Conservation (phyloP, 2,113 vertebrate genomes). For the Perognathus longimembris region DNA sequence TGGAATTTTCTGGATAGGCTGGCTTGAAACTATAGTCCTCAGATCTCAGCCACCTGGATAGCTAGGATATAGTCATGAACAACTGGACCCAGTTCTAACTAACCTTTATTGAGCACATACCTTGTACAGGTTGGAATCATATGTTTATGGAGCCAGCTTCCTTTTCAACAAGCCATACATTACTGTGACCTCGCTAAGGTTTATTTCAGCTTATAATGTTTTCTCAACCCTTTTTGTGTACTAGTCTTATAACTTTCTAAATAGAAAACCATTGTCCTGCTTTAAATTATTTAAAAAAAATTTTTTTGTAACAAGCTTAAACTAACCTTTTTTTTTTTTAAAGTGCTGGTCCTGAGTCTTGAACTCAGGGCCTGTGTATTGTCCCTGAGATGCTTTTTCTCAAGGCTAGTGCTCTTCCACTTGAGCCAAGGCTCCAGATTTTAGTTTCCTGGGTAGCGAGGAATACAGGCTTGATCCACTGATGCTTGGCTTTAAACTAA, state of each 20-base stretch:
- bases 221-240: slow-evolving; percentile 23
- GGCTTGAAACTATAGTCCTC: no score
- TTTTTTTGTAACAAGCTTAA: no score
- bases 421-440: no score
- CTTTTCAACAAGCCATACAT: slow-evolving; percentile 20
- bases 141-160: slow-evolving; percentile 47
- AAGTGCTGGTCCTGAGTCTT: no score
- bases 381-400: no score
- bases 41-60: no score
- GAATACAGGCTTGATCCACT: neutral
- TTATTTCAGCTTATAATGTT: slow-evolving; percentile 6
- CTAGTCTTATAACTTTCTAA: neutral
- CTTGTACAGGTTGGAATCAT: slow-evolving; percentile 50
- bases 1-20: no score
- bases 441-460: neutral
- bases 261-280: slow-evolving; percentile 19
- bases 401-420: no score
- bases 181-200: slow-evolving; percentile 43
- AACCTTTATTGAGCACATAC: slow-evolving; percentile 18
- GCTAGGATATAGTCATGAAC: no score
- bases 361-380: no score
- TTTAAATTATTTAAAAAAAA: neutral
- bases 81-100: no score
- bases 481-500: neutral
- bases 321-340: no score